Evolutionary conservation across 1,140 invertebrate genomes (phyloP).

Genomic region (Drosophila subpulchrella): DNA sequence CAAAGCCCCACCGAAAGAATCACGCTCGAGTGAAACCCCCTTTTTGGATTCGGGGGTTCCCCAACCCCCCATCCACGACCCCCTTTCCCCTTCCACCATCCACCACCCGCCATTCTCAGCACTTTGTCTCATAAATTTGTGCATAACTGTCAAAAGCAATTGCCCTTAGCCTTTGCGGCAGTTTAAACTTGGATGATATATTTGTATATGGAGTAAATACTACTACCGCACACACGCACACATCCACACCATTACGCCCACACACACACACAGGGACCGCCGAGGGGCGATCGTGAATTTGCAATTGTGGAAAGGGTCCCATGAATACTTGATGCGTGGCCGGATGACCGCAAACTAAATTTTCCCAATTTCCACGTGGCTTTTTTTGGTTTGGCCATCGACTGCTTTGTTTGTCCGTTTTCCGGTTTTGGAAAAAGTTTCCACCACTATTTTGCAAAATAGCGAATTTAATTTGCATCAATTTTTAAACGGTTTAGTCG

Average conservation of each 20-base stretch:
- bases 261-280: conserved; percentile 5
- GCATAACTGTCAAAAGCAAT: conserved; percentile 82
- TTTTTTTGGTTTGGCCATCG: conserved; percentile 18
- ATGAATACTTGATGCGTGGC: conserved; percentile 46
- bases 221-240: conserved; percentile 25
- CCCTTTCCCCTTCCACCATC: neutral
- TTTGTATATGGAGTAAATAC: conserved; percentile 70
- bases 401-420: conserved; percentile 29
- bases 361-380: conserved; percentile 32
- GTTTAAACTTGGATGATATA: conserved; percentile 82
- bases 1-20: conserved; percentile 28
- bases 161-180: conserved; percentile 81
- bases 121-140: conserved; percentile 81
- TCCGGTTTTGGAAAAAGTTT: conserved; percentile 17
- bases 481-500: conserved; percentile 50
- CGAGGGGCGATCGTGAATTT: conserved; percentile 44
- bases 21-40: conserved; percentile 13
- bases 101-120: conserved; percentile 45
- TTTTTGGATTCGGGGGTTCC: neutral
- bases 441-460: conserved; percentile 28
- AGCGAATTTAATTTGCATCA: conserved; percentile 52
- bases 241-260: conserved; percentile 19
- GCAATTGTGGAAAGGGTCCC: neutral
- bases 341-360: conserved; percentile 44
- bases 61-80: neutral